Conservation (phyloP, 2,113 vertebrate genomes). For the Protobothrops flavoviridis region DNA sequence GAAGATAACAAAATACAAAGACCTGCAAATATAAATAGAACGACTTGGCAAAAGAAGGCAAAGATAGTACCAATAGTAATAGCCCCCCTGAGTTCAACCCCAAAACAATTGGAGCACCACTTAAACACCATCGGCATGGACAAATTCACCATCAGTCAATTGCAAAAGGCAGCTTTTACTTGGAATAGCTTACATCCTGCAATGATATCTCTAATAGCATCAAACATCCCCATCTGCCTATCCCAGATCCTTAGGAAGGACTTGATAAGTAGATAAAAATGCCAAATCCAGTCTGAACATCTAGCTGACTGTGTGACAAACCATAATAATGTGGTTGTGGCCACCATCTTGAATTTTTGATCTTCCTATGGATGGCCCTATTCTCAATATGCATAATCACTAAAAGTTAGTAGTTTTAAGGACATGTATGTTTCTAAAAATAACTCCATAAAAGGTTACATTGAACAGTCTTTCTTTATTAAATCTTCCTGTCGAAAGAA, state of each 20-base stretch:
- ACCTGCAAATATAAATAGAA: background rate
- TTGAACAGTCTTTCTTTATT: background rate
- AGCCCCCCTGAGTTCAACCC: background rate
- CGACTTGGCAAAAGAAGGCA: background rate
- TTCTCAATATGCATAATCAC: background rate
- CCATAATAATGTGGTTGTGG: background rate
- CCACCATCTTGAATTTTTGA: background rate
- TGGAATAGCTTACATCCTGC: background rate
- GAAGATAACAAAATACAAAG: background rate
- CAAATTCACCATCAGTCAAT: background rate
- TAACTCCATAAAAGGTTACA: background rate
- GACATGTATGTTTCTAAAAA: background rate
- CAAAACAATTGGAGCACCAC: background rate
- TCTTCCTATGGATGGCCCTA: background rate
- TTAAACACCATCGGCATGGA: background rate
- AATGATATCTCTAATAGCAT: background rate
- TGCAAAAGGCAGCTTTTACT: background rate
- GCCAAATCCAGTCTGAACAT: background rate
- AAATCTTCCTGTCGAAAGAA: background rate
- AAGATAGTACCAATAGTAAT: background rate
- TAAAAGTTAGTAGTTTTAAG: background rate
- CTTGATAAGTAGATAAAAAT: background rate
- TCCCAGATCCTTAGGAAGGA: background rate
- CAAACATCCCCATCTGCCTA: background rate
- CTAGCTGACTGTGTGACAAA: background rate